Base-by-base conservation (phyloP, 2,888 invertebrate genomes). In the Ophion obscuratus region DNA sequence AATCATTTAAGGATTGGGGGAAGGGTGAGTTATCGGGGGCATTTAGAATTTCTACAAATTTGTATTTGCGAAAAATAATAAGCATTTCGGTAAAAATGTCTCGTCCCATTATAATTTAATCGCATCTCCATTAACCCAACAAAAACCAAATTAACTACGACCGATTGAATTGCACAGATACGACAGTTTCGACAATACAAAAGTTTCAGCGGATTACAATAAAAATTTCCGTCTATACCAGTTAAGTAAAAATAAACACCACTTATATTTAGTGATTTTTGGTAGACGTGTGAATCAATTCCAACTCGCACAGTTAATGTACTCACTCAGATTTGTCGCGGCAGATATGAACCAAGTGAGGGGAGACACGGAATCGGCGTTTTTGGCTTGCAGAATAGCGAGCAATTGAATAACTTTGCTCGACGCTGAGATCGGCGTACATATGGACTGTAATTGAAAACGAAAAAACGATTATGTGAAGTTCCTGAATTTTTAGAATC, bases 301-400 rank as follows among this genome's bases (percentile, higher is more conserved):
- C 24, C 11, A 68, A 44, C 47, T 47, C 14, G 7, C 24, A 5
- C 53, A 57, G 61, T 64, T 73, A 20, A 61, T 59, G 17, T 78
- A 96, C 96, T 96, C 95, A 98, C 98, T 96, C 81, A 97, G 94
- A 93, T 98, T 98, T 10, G 98, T 97, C 87, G 96, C 95, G 17
- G 97, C 96, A 27, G 98, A 98, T 85, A 98, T 96, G 47, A 96
- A 95, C 98, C 98, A 98, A 2, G 98, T 97, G 4, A 96, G 95
- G 20, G 97, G 94, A 71, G 98, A 97, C 0, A 98, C 96, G 0
- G 97, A 96, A 88, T 97, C 96, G 2, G 98, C 96, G 92, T 97
- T 97, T 91, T 96, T 96, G 2, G 96, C 95, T 81, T 95, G 95
- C 27, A 97, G 90, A 88, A 98, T 98, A 83, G 97, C 97, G 81